Base-by-base conservation (phyloP, 2,113 vertebrate genomes). In the Pontoporia blainvillei region DNA sequence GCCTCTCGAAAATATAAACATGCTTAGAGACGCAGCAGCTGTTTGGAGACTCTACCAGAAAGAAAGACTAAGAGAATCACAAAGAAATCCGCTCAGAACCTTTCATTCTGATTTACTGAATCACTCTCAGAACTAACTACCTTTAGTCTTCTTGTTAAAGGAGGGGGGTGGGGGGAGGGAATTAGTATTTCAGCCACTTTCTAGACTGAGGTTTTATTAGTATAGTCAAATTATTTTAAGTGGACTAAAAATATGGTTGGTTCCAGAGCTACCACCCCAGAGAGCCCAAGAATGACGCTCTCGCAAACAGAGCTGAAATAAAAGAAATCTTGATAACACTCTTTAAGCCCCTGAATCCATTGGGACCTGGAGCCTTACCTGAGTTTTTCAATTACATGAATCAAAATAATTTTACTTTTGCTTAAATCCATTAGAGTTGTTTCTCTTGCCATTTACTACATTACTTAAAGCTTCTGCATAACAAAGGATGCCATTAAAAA, bases 381-480 rank as follows among this genome's bases (percentile, higher is more conserved):
- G 41, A 87, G 25, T 12, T 36, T 54, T 62, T 79, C 72, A 72
- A 36, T 54, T 79, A 14, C 27, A 5, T 18, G 20, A 91, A 31
- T 72, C 69, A 41, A 61, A 52, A 52, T 27, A 20, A 20, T 49
- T 89, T 72, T 73, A 21, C 46, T 52, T 84, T 78, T 72, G 21
- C 69, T 75, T n/a, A 31, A 82, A 62, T 78, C 10, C 14, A 44
- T n/a, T 46, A 34, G 21, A 36, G 39, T 31, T 21, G 49, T 85
- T 89, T 85, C 49, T 93, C 71, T 91, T 36, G 34, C 31, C 31
- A 57, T 39, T 46, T 69, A 46, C 39, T 69, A 20, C 57, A 46
- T 69, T 79, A 82, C 44, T 91, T 89, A 75, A 91, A 91, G 89
- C 31, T 39, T 57, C 39, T 36, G 17, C 76, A 46, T 61, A 49